phyloP scores from a whole-genome alignment of 2,888 invertebrate genomes.

The Coecobrya sp. region DNA sequence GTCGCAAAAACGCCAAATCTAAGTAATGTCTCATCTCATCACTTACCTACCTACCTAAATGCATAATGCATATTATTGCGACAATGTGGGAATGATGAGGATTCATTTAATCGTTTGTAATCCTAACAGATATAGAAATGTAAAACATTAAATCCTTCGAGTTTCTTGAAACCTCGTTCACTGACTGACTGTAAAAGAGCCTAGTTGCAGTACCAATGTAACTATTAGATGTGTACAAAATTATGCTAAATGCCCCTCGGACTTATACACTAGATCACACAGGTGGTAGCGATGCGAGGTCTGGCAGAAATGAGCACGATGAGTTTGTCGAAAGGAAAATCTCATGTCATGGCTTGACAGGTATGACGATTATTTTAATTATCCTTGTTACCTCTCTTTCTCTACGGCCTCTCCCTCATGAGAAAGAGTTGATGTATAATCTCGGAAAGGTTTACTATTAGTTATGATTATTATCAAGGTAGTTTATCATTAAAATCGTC shows the following conservation, averaged over 20 bases:
- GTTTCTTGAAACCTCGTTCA: no score
- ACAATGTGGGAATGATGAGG: neutral
- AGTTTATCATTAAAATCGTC: neutral
- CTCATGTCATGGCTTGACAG: slow-evolving; percentile 73
- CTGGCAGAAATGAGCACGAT: slow-evolving; percentile 20
- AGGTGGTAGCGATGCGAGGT: slow-evolving; percentile 18
- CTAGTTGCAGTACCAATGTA: no score
- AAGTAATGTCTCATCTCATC: neutral
- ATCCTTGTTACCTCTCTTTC: slow-evolving; percentile 42
- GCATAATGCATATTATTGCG: neutral
- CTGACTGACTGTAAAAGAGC: no score
- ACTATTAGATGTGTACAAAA: neutral
- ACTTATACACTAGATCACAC: neutral
- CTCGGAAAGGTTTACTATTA: neutral
- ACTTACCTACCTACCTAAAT: neutral
- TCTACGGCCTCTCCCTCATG: neutral
- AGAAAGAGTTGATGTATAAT: neutral
- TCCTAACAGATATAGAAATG: neutral
- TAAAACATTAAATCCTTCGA: neutral
- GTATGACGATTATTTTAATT: slow-evolving; percentile 82
- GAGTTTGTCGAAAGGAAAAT: slow-evolving; percentile 54
- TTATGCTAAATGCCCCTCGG: neutral
- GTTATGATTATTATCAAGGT: neutral
- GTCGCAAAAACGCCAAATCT: slow-evolving; percentile 39
- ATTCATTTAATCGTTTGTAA: slow-evolving; percentile 52